phyloP scores from a whole-genome alignment of 2,113 vertebrate species.

The Syngnathoides biaculeatus region DNA sequence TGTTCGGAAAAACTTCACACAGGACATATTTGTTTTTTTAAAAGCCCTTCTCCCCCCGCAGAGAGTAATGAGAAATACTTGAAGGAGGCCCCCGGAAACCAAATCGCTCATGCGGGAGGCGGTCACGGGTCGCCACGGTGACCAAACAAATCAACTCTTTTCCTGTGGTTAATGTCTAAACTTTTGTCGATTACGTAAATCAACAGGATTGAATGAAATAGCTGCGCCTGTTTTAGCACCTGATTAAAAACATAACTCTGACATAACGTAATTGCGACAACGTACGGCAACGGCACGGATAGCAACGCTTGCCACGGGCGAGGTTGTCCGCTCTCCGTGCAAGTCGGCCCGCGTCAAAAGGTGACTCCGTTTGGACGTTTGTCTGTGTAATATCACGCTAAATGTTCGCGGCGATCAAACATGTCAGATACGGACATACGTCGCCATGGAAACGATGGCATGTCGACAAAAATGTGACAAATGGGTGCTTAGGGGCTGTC shows the following conservation, averaged over 20 bases:
- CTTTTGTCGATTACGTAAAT: neutral
- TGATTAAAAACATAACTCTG: neutral
- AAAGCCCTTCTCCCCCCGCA: constrained; percentile 8
- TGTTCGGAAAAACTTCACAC: constrained; percentile 8
- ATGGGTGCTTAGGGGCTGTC: neutral
- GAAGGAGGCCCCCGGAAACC: constrained; percentile 37
- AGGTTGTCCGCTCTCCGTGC: constrained; percentile 73
- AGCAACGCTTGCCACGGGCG: constrained; percentile 78
- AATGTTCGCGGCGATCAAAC: neutral
- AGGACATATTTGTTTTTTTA: constrained; percentile 35
- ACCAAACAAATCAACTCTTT: neutral
- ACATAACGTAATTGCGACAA: neutral
- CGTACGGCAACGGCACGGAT: constrained; percentile 48
- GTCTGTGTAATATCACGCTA: neutral
- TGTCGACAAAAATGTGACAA: neutral
- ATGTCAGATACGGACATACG: neutral
- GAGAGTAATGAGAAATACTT: constrained; percentile 45
- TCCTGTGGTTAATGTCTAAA: neutral
- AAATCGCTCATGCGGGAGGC: constrained; percentile 32
- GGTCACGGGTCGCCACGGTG: constrained; percentile 19
- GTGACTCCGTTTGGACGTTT: constrained; percentile 71
- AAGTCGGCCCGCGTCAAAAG: constrained; percentile 65
- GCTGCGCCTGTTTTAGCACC: neutral
- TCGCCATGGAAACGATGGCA: neutral
- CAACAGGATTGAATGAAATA: neutral